Evolutionary conservation across 2,113 vertebrate species (phyloP).

Genomic region (Scytalopus superciliaris): DNA sequence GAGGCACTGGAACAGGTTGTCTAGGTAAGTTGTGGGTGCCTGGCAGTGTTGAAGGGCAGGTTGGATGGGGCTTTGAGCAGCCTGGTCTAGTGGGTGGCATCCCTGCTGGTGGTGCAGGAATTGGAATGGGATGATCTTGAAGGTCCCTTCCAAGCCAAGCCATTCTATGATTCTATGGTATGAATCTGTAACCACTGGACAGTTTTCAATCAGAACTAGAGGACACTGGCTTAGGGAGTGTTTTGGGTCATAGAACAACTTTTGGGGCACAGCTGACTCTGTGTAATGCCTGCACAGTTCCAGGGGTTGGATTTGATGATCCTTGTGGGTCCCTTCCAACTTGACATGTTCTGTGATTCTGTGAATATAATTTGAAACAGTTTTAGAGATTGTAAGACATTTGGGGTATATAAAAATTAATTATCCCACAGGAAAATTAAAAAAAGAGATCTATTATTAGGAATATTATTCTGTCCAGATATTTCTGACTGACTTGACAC

Average conservation of each 20-base stretch:
- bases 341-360: neutral
- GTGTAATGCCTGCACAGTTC: neutral
- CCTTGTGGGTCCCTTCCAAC: neutral
- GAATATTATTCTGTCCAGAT: neutral
- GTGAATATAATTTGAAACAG: neutral
- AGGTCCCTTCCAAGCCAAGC: neutral
- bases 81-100: too few relatives aligned
- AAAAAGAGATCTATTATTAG: neutral
- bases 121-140: fast-evolving
- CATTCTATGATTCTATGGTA: neutral
- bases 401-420: neutral
- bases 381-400: neutral
- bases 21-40: neutral
- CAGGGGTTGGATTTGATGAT: neutral
- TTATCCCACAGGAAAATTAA: neutral
- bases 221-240: neutral
- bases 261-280: neutral
- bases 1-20: neutral
- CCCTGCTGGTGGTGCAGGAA: neutral
- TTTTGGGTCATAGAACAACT: neutral
- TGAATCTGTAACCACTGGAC: too few relatives aligned
- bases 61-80: neutral
- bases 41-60: neutral
- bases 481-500: neutral
- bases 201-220: neutral